These are phyloP conservation scores for Trematomus loennbergii DNA, from an alignment of 2,113 vertebrate species.

Conservation along the genomic window DNA sequence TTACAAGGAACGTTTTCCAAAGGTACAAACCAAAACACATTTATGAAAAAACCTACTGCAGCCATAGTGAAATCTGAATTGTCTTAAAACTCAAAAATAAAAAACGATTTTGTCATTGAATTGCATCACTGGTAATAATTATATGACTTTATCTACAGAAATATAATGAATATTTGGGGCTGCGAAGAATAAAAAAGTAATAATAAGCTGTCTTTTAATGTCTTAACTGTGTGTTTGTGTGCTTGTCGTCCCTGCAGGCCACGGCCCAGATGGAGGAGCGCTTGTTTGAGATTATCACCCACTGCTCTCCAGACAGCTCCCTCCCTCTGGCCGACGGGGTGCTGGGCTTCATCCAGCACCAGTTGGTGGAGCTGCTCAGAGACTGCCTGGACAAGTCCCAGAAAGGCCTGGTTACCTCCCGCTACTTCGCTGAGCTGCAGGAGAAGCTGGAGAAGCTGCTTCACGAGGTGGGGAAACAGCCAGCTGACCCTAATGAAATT, in stretches of 20 bases:
- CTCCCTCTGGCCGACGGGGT: conserved; percentile 94
- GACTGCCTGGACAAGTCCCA: conserved; percentile 96
- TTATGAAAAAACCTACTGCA: neutral
- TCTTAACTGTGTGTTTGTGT: conserved; percentile 39
- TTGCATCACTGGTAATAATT: neutral
- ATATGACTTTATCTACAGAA: conserved; percentile 6
- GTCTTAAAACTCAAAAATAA: neutral
- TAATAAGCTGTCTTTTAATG: neutral
- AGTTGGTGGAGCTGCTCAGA: conserved; percentile 93
- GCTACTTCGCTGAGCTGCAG: conserved; percentile 97
- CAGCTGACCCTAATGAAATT: neutral
- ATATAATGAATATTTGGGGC: conserved; percentile 7
- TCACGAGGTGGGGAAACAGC: conserved; percentile 85
- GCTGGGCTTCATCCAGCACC: conserved; percentile 98
- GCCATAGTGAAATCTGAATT: neutral
- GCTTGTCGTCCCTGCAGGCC: conserved; percentile 83
- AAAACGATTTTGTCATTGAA: neutral
- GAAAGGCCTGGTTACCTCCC: conserved; percentile 92
- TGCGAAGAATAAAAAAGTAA: conserved; percentile 1
- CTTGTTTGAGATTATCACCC: conserved; percentile 90
- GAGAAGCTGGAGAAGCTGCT: conserved; percentile 96
- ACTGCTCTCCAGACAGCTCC: conserved; percentile 86
- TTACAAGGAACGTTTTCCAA: conserved; percentile 97
- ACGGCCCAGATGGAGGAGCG: conserved; percentile 98
- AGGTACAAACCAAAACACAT: conserved; percentile 82